Evolutionary conservation across 2,113 vertebrate species (phyloP).

Genomic region (Trochalopteron elliotii): DNA sequence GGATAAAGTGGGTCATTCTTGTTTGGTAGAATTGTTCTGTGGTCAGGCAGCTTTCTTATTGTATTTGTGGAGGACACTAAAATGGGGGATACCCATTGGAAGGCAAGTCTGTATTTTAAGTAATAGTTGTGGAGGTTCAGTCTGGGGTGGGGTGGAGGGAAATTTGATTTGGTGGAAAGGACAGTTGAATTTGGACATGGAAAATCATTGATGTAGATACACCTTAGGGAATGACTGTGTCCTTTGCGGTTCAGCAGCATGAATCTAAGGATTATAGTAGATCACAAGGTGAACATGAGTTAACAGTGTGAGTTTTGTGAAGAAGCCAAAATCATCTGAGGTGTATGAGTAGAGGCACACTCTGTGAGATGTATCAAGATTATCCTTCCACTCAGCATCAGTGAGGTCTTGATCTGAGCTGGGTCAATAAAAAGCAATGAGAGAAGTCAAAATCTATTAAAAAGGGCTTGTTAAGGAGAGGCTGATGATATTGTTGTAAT

Average conservation of each 20-base stretch:
- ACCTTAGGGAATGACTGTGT: background rate
- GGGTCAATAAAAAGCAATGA: background rate
- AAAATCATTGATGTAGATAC: background rate
- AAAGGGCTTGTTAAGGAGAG: background rate
- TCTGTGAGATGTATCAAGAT: background rate
- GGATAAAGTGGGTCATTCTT: background rate
- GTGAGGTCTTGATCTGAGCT: background rate
- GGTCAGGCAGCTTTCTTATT: background rate
- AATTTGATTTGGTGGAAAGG: background rate
- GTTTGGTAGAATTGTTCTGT: background rate
- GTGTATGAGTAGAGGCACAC: background rate
- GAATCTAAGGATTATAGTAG: background rate
- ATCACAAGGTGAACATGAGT: background rate
- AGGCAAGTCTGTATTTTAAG: background rate
- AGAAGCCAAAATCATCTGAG: background rate
- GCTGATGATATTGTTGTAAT: background rate
- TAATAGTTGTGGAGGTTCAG: background rate
- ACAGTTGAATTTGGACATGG: background rate
- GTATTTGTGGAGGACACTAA: background rate
- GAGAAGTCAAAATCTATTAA: background rate
- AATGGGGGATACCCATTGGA: background rate
- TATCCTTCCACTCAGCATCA: background rate
- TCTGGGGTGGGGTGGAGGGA: rapidly evolving
- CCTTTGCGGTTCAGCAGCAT: background rate
- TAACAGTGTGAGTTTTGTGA: background rate